Conservation (phyloP, 2,888 invertebrate genomes). For the Phlogophora meticulosa region DNA sequence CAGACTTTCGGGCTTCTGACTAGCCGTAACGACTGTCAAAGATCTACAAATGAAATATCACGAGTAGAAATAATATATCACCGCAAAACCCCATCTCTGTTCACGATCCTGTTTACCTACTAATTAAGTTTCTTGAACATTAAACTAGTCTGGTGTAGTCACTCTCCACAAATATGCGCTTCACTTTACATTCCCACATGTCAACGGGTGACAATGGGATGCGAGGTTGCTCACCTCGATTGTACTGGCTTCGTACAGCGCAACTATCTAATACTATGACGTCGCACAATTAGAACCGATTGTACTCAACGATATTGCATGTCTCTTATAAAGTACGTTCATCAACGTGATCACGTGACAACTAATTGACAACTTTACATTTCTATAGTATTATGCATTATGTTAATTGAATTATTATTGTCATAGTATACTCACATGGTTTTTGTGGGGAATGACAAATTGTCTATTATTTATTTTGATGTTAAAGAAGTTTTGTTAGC, state of each 20-base stretch:
- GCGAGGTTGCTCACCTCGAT: slow-evolving; percentile 87
- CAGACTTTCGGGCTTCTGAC: no score
- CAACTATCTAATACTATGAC: slow-evolving; percentile 81
- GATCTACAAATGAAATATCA: no score
- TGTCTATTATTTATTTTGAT: slow-evolving; percentile 50
- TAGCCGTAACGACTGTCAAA: no score
- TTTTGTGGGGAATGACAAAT: slow-evolving; percentile 59
- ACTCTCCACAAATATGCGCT: slow-evolving; percentile 72
- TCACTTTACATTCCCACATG: slow-evolving; percentile 82
- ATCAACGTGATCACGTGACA: slow-evolving; percentile 52
- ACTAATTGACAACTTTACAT: slow-evolving; percentile 58
- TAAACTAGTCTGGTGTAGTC: slow-evolving; percentile 52
- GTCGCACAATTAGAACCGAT: slow-evolving; percentile 84
- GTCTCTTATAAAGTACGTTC: slow-evolving; percentile 47
- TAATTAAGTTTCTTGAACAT: slow-evolving; percentile 66
- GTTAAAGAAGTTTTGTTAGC: slow-evolving; percentile 36
- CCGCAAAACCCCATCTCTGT: slow-evolving; percentile 22
- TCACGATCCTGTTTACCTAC: slow-evolving; percentile 61
- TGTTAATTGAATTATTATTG: slow-evolving; percentile 50
- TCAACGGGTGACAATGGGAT: slow-evolving; percentile 82
- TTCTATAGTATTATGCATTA: slow-evolving; percentile 54
- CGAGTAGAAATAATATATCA: neutral
- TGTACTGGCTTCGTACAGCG: slow-evolving; percentile 66
- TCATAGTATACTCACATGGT: slow-evolving; percentile 45
- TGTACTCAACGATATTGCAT: slow-evolving; percentile 65